Conservation (phyloP, 2,888 invertebrate species). For the Geophilus truncorum region DNA sequence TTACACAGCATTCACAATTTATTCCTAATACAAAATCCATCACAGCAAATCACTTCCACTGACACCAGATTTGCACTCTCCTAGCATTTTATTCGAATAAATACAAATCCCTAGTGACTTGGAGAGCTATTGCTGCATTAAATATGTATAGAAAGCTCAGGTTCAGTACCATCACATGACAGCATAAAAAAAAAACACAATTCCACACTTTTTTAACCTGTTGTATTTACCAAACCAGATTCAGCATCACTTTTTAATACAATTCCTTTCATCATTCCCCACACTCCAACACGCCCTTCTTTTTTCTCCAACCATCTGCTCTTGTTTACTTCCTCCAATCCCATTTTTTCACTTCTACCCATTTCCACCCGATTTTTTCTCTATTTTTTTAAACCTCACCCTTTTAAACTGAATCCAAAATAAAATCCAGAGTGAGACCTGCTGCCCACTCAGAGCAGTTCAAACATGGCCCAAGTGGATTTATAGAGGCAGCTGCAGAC, state of each 20-base stretch:
- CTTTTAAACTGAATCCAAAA: slow-evolving; percentile 13
- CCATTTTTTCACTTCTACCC: neutral
- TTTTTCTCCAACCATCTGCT: neutral
- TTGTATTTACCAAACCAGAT: neutral
- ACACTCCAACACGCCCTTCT: neutral
- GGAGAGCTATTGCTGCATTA: neutral
- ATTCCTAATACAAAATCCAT: too few species aligned
- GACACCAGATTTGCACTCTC: too few species aligned
- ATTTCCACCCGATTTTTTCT: slow-evolving; percentile 5
- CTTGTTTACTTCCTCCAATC: neutral
- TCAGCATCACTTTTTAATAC: neutral
- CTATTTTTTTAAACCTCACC: neutral
- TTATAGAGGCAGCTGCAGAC: slow-evolving; percentile 5
- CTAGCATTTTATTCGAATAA: too few species aligned
- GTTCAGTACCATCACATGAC: neutral
- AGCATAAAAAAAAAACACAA: neutral
- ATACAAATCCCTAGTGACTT: too few species aligned
- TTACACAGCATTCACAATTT: too few species aligned
- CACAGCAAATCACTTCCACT: too few species aligned
- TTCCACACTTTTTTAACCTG: neutral
- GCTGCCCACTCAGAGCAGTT: neutral
- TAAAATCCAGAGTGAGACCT: neutral
- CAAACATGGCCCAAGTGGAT: slow-evolving; percentile 15
- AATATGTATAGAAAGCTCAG: neutral
- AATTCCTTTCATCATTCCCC: neutral